Base-by-base conservation (phyloP, 1,140 invertebrate species). In the Delia radicum region DNA sequence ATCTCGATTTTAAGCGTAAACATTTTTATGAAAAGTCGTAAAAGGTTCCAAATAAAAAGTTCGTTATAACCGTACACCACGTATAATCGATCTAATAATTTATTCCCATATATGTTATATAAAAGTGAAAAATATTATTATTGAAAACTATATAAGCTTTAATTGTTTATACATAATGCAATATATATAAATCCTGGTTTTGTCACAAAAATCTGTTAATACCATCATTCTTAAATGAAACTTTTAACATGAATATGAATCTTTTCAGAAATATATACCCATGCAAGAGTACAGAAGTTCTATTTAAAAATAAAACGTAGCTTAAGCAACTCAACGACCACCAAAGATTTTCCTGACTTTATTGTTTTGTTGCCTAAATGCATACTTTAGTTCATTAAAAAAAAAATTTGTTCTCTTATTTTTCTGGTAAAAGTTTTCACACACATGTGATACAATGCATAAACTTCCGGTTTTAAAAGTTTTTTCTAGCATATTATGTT, bases 161-260 rank as follows among this genome's bases (percentile, higher is more conserved):
- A 33, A 10, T 33, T 42, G 12, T 42, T 42, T 42, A 2, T 42
- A n/a, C n/a, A n/a, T n/a, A n/a, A n/a, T n/a, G 13, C 1, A 13
- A 1, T 37, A 37, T 37, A 10, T 37, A 21, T 55, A 55, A 55
- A n/a, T 24, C n/a, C 48, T 55, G n/a, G 5, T 55, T 6, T 55
- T 55, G 48, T 55, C 48, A 55, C 48, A 21, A 55, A 55, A 55
- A 55, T 55, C 48, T 55, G 48, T 55, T 55, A 55, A 55, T 55
- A 55, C 48, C 48, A 55, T n/a, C 48, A 55, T 55, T 55, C 48
- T 55, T 55, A 55, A 55, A 55, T 55, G 48, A n/a, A 55, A 55
- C 48, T 55, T 55, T 55, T 18, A 55, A 55, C n/a, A 55, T 55
- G 6, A 10, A 7, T 21, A 55, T 21, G 18, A 55, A 24, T 55